Evolutionary conservation across 2,113 vertebrate species (phyloP), one percentile per base, ranked within the genome.

Genomic region (Pangasianodon hypophthalmus): DNA sequence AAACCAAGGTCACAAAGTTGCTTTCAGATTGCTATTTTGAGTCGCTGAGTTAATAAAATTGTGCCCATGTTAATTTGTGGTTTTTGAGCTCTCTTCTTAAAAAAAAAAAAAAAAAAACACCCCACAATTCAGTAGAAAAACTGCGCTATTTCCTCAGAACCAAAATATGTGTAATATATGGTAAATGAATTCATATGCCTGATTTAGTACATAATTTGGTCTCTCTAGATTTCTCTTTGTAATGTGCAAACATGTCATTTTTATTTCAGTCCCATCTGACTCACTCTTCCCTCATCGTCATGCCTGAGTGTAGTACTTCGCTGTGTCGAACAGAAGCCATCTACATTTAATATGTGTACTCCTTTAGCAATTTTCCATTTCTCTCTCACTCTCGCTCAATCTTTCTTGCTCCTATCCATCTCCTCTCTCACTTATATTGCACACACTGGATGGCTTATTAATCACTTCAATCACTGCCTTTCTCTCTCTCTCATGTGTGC

Each of bases 301-400:
- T 26, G 32, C 67, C 80, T 41, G 41, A 24, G 67, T 41, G 79
- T 6, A 21, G 32, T 54, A 71, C 32, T 86, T 73, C 8, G 54
- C 50, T 26, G 82, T 85, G 85, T 60, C 73, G 48, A 81, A 77
- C 60, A 88, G 87, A 88, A 32, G 69, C 64, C 50, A 52, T 44
- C 75, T 60, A 86, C 73, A 73, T 64, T 77, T 84, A 37, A 81
- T 75, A 64, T 46, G 83, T 69, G 58, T 73, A 50, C 60, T 75
- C n/a, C 80, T 94, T 93, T 91, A 94, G 93, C 91, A 92, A 87
- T 88, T 83, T 84, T 90, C n/a, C 29, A 14, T 80, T 60, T 91
- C 56, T 67, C 83, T 48, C 18, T 75, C 46, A 32, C 41, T 82
- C 81, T 85, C 77, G 19, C 64, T 48, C 84, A 52, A 0, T 67